Conservation (phyloP, 1,140 invertebrate genomes). For the Mya arenaria region DNA sequence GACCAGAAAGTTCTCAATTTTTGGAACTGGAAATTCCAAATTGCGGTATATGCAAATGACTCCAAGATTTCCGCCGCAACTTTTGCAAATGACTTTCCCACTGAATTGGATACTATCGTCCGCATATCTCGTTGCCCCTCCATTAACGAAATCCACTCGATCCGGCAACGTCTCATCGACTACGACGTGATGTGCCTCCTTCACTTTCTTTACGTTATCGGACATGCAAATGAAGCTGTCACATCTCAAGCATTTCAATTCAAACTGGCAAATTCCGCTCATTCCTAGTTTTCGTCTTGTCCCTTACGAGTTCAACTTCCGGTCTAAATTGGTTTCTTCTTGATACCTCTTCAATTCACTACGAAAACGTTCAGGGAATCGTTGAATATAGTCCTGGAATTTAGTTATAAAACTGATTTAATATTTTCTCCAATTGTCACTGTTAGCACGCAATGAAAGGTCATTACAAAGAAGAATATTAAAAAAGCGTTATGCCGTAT, state of each 20-base stretch:
- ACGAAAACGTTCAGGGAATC: constrained; percentile 23
- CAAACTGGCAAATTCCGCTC: constrained; percentile 43
- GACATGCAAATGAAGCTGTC: constrained; percentile 56
- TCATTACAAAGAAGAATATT: too few relatives aligned
- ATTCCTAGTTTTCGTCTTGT: constrained; percentile 35
- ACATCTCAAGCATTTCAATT: constrained; percentile 62
- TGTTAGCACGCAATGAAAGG: too few relatives aligned
- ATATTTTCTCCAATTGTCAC: too few relatives aligned
- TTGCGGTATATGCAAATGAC: constrained; percentile 49
- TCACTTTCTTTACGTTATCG: constrained; percentile 55
- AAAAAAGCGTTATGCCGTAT: too few relatives aligned
- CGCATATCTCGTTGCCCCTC: constrained; percentile 2
- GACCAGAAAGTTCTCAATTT: constrained; percentile 58
- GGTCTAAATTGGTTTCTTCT: constrained; percentile 59
- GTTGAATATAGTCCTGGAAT: constrained; percentile 34
- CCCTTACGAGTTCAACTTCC: constrained; percentile 36
- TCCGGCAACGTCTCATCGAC: constrained; percentile 43
- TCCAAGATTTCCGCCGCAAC: constrained; percentile 63
- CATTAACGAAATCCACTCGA: constrained; percentile 10
- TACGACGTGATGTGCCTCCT: constrained; percentile 63
- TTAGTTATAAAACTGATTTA: too few relatives aligned
- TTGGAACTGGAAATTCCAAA: constrained; percentile 59
- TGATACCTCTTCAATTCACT: constrained; percentile 56
- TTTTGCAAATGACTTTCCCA: constrained; percentile 61
- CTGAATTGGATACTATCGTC: constrained; percentile 53